Evolutionary conservation across 1,140 invertebrate species (phyloP), one percentile per base, ranked within the genome.

Genomic region (Melanaphis sacchari): DNA sequence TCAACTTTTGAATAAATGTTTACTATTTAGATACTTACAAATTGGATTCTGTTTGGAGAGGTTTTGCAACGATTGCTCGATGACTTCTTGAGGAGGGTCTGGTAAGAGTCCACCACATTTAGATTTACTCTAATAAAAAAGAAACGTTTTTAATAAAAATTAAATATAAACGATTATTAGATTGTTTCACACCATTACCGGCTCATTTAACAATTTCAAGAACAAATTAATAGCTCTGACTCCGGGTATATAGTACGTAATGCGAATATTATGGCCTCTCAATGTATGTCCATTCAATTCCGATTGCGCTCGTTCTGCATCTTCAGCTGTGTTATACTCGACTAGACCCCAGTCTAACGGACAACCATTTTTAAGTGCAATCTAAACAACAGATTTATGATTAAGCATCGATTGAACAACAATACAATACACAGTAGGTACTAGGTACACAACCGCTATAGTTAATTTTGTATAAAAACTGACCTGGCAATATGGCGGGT

Each of bases 401-500:
- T 76, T 76, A n/a, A 76, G 31, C 31, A 18, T 18, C 15, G 31
- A 76, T 76, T 18, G 1, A n/a, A 66, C 31, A 66, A 76, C 31
- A 76, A 66, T n/a, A 66, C 5, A 66, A n/a, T 66, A 22, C 8
- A 18, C 15, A 66, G n/a, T 76, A 76, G 31, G 5, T 76, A 76
- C 26, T 49, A 49, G 46, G 18, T 49, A n/a, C 31, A 66, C 31
- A 4, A n/a, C 5, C 59, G 11, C 15, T 4, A 5, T 76, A 4
- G 9, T 85, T 18, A 6, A 18, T n/a, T 85, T 0, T 21, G 9
- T 5, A 43, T 52, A 26, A 11, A 26, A 59, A 94, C 94, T 94
- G 94, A 96, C 96, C 95, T 96, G 96, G 94, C 96, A 96, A 94
- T 96, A 96, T 3, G 96, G 95, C 41, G 96, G 96, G 93, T 95